Evolutionary conservation across 2,888 invertebrate species (phyloP), one percentile per base, ranked within the genome.

Genomic region (Gerosis bhagava): DNA sequence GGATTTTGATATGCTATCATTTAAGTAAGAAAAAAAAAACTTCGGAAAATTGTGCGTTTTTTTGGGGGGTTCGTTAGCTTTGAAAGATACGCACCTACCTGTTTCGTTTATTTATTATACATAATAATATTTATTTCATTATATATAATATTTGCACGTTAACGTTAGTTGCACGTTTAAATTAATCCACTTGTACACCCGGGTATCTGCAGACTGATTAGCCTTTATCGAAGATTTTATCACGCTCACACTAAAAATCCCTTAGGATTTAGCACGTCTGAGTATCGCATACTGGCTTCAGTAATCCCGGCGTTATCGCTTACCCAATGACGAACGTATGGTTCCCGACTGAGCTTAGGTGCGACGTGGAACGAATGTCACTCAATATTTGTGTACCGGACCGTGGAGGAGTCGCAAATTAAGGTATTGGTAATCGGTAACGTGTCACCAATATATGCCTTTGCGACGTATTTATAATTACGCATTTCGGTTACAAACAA

Each of bases 181-280:
- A 32, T 19, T 24, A 17, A 42, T 42, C 32, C 17, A 16, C 24
- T 11, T 6, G 29, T 16, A 26, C 34, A 35, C 15, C 6, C n/a
- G 28, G 28, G 10, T 36, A 36, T 29, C 44, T 22, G 36, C 12
- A 25, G 32, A 44, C 21, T 44, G 35, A 44, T 36, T 36, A 44
- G 35, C 19, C 36, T 29, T 35, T 36, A 36, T 29, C 28, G 36
- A 44, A 44, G 44, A 44, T 44, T 44, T 44, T 36, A 36, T 44
- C 35, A 44, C 44, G 35, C 43, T 35, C 44, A 28, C 35, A 35
- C 44, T 28, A 36, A 44, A 44, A 29, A 44, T 44, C 44, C 44
- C 36, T 36, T 22, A 48, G 48, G 51, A 44, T 51, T 44, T 48
- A 19, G 44, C 42, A 41, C 44, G 51, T 44, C 48, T 44, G 39